These are phyloP conservation scores for Nyctereutes procyonoides DNA, from an alignment of 2,113 vertebrate genomes.

Conservation along the genomic window DNA sequence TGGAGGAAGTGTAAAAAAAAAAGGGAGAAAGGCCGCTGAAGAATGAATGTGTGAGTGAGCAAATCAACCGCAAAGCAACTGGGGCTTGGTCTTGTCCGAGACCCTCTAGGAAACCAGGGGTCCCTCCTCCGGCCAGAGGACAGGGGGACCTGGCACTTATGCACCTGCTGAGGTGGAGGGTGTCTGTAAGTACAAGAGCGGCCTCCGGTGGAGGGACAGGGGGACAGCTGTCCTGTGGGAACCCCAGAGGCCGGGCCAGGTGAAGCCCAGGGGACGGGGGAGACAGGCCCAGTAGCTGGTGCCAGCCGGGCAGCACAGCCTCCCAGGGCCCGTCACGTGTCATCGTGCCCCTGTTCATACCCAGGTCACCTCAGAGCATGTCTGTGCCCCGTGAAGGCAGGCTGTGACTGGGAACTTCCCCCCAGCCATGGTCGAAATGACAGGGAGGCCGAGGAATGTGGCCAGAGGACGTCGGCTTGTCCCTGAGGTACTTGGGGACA, in stretches of 20 bases:
- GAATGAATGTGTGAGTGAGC: not conserved
- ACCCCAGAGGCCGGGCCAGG: not conserved
- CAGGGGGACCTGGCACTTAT: not conserved
- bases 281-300: not conserved
- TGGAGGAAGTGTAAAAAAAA: rapidly evolving
- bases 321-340: not conserved
- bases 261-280: not conserved
- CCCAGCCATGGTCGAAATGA: not conserved
- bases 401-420: not conserved
- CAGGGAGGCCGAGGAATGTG: rapidly evolving
- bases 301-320: not conserved
- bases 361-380: not conserved
- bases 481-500: not conserved
- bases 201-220: not conserved
- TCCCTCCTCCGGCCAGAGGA: not conserved
- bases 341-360: not conserved
- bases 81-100: not conserved
- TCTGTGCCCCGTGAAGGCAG: not conserved
- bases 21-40: not conserved
- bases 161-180: not conserved
- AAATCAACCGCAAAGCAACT: not conserved
- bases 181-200: not conserved
- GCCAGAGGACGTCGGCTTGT: rapidly evolving
- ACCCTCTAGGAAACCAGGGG: not conserved
- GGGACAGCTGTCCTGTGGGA: not conserved